Base-by-base conservation (phyloP, 2,888 invertebrate genomes). In the Lepidocyrtoides sp. region DNA sequence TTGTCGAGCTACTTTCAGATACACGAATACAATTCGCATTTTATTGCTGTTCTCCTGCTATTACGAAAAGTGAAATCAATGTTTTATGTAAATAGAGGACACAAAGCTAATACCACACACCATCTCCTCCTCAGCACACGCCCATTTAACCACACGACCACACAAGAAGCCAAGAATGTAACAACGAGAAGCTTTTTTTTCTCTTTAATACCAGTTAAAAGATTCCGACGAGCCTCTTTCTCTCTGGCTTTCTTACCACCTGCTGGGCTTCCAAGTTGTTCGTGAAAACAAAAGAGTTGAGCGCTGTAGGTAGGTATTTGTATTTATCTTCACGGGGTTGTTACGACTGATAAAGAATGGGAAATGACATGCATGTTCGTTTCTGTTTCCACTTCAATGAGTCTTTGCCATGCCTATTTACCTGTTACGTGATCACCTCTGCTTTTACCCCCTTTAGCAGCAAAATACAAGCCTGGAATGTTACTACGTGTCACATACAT, bases 311-410 rank as follows among this genome's bases (percentile, higher is more conserved):
- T 4, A 36, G 69, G 32, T 66, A 66, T 72, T 72, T 72, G 32
- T 66, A 66, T 72, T 72, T 72, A 72, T 72, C 69, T 36, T 69
- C n/a, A 36, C 36, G 69, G 69, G 69, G 36, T 36, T 32, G 29
- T 69, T 69, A 29, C 14, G 17, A n/a, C 69, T 32, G 41, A 41
- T 72, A 41, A 72, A 44, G 69, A 41, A 72, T 17, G 41, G 41
- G 17, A 36, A 69, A 72, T 23, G 69, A n/a, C 36, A 36, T 36
- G 69, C 69, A 8, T 72, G 41, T 72, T 72, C 69, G 10, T 41
- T 69, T 36, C 36, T 17, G 29, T 69, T 17, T 5, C 36, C 32
- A 69, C 36, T 32, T 36, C 66, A 69, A 36, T 10, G 36, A 36
- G 36, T 69, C 17, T 36, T 36, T 69, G 57, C 29, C 1, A 7